Evolutionary conservation across 2,113 vertebrate species (phyloP).

Genomic region (Corythoichthys haematopterus): DNA sequence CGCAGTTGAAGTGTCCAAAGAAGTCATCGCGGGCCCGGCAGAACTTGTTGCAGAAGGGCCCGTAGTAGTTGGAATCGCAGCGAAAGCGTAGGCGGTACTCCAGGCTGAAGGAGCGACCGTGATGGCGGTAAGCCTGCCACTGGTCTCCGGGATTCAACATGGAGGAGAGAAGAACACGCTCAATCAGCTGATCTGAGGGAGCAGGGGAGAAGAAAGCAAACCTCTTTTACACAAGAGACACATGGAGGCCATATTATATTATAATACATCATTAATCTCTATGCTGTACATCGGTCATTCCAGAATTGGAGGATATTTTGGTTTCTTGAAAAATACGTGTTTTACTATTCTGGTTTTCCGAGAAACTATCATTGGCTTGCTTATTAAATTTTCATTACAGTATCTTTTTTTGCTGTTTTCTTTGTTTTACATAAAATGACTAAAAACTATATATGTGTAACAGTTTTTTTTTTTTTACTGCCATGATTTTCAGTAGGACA

Average conservation of each 20-base stretch:
- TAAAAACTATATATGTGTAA: no score
- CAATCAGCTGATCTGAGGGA: conserved; percentile 73
- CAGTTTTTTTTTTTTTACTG: no score
- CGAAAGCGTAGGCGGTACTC: conserved; percentile 77
- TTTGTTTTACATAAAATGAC: no score
- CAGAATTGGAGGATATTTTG: no score
- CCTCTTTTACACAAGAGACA: neutral
- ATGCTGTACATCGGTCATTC: no score
- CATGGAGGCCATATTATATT: neutral
- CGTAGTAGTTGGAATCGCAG: conserved; percentile 75
- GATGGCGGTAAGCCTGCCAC: conserved; percentile 71
- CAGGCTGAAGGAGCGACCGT: conserved; percentile 70
- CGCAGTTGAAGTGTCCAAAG: conserved; percentile 79
- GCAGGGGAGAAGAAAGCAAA: neutral
- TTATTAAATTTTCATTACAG: no score
- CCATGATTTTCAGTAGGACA: no score
- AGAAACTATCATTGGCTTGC: no score
- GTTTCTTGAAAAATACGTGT: no score
- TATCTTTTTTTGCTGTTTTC: no score
- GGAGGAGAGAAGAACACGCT: conserved; percentile 73
- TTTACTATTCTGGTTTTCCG: no score
- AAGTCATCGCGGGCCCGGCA: conserved; percentile 72
- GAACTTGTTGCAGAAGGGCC: conserved; percentile 74
- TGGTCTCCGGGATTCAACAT: conserved; percentile 76
- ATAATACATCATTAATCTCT: neutral